A percentile compares a stretch with the other conserved stretches of the same genome.
These are phyloP conservation scores for Percopsis transmontana DNA, from an alignment of 2,113 vertebrate genomes.

Conservation along the genomic window DNA sequence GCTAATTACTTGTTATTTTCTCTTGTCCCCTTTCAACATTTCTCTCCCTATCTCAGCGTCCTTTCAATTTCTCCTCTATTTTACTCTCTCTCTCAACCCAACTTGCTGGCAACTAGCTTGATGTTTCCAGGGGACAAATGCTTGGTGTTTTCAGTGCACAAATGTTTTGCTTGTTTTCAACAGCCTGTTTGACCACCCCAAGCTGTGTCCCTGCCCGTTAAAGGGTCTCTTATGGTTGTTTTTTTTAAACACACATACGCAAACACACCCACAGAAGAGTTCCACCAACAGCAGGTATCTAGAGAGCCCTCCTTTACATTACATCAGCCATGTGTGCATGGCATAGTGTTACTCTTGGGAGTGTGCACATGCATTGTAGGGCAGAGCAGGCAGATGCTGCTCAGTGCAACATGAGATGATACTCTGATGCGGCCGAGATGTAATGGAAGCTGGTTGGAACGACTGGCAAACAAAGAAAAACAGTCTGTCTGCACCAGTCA, in stretches of 20 bases:
- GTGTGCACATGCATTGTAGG: slow-evolving; percentile 13
- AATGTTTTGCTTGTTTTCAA: slow-evolving; percentile 50
- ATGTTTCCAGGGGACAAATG: slow-evolving; percentile 35
- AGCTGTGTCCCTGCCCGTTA: slow-evolving; percentile 30
- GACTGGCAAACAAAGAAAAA: slow-evolving; percentile 9
- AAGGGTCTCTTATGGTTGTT: not conserved
- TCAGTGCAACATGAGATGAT: slow-evolving; percentile 57
- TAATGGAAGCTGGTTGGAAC: slow-evolving; percentile 28
- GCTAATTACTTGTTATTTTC: slow-evolving; percentile 30
- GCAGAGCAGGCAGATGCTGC: slow-evolving; percentile 29
- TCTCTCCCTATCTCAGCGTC: slow-evolving; percentile 17
- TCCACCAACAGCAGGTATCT: slow-evolving; percentile 26
- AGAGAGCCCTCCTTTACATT: slow-evolving; percentile 18
- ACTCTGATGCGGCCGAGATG: slow-evolving; percentile 21
- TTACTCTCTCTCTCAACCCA: slow-evolving; percentile 28
- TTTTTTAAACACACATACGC: not conserved
- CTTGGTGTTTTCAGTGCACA: slow-evolving; percentile 32
- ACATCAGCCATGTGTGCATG: slow-evolving; percentile 5
- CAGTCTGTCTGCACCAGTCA: slow-evolving; percentile 6
- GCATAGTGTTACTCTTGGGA: slow-evolving; percentile 13
- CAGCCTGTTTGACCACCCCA: slow-evolving; percentile 36
- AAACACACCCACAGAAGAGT: not conserved
- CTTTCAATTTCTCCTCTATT: slow-evolving; percentile 33
- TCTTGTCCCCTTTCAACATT: slow-evolving; percentile 25
- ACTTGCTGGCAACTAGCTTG: slow-evolving; percentile 18